These are phyloP conservation scores for Hippasteria phrygiana DNA, from an alignment of 53 echinoderm and acorn worm species.

Conservation along the genomic window DNA sequence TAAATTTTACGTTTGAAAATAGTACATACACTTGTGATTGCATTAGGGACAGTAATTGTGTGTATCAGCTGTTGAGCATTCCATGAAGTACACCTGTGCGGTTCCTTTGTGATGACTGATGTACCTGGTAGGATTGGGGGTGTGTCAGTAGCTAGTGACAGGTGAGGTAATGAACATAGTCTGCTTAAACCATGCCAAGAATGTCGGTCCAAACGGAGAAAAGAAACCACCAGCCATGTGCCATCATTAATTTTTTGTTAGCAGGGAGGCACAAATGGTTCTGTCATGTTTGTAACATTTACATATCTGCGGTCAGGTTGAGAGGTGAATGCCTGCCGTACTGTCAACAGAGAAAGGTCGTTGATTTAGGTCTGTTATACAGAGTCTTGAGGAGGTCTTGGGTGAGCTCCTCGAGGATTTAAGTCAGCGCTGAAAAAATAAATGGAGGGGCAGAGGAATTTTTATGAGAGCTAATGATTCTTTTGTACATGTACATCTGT, in stretches of 20 bases:
- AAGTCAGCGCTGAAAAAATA: too few species aligned
- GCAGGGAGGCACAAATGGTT: neutral
- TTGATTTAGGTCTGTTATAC: neutral
- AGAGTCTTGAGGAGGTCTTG: neutral
- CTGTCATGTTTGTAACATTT: neutral
- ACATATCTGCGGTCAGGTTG: neutral
- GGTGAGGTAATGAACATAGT: slow-evolving; percentile 19
- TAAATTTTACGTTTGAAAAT: too few species aligned
- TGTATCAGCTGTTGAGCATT: too few species aligned
- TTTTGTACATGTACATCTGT: too few species aligned
- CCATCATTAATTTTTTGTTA: neutral
- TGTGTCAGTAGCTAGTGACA: neutral
- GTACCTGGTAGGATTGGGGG: neutral
- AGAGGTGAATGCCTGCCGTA: neutral
- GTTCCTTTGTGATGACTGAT: neutral
- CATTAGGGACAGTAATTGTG: too few species aligned
- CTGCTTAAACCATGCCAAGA: slow-evolving; percentile 38
- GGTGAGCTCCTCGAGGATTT: neutral
- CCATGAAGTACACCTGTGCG: neutral
- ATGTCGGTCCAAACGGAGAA: slow-evolving; percentile 12
- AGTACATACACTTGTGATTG: too few species aligned
- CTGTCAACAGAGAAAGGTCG: neutral
- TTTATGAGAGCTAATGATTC: too few species aligned
- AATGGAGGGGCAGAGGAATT: neutral
- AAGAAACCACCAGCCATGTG: neutral